Conservation (phyloP, 2,113 vertebrate species). For the Pelecanoides urinatrix region DNA sequence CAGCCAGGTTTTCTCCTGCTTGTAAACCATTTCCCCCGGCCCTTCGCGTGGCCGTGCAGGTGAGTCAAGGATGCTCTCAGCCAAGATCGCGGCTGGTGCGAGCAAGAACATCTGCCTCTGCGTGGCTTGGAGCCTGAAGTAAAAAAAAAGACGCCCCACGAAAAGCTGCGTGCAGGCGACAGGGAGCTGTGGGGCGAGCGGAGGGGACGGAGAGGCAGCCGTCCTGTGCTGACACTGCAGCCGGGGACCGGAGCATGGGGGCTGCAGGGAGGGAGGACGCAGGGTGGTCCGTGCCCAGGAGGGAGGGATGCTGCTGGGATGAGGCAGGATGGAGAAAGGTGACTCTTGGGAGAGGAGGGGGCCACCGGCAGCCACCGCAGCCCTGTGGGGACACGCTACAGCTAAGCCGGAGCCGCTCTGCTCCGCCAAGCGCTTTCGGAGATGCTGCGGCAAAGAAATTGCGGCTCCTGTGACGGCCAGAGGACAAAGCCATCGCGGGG, state of each 20-base stretch:
- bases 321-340: background rate
- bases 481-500: background rate
- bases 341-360: background rate
- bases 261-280: background rate
- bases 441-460: background rate
- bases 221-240: background rate
- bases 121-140: background rate
- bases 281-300: background rate
- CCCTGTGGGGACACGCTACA: background rate
- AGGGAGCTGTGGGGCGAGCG: background rate
- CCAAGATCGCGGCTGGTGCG: background rate
- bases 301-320: background rate
- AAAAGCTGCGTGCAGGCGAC: background rate
- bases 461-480: background rate
- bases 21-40: background rate
- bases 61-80: constrained; percentile 14
- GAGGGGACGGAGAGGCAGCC: background rate
- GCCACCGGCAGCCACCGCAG: background rate
- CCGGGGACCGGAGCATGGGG: accelerated
- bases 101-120: background rate
- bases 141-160: background rate
- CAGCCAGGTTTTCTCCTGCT: background rate
- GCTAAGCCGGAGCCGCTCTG: background rate
- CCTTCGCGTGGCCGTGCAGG: accelerated
- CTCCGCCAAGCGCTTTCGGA: accelerated